phyloP scores from a whole-genome alignment of 2,113 vertebrate species.

The Caranx ignobilis region DNA sequence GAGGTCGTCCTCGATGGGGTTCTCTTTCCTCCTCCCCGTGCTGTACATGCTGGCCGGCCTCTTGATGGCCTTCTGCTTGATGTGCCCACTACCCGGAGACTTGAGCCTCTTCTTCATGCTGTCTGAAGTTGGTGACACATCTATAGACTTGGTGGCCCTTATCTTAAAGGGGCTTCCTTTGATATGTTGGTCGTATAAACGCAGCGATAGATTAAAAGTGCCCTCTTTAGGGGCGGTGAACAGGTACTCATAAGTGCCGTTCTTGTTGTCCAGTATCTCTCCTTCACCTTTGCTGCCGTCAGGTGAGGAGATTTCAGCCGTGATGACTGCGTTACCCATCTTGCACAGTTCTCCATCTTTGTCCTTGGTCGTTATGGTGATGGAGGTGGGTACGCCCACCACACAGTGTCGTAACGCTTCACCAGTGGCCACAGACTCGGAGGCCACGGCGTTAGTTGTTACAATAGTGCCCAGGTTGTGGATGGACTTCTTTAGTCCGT shows the following conservation, averaged over 20 bases:
- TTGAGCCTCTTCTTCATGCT: conserved; percentile 93
- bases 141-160: conserved; percentile 89
- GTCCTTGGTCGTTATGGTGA: conserved; percentile 96
- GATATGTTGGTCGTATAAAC: conserved; percentile 95
- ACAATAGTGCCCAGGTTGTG: conserved; percentile 95
- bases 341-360: conserved; percentile 95
- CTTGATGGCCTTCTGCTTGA: conserved; percentile 95
- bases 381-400: conserved; percentile 90
- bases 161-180: conserved; percentile 96
- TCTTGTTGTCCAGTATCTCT: conserved; percentile 96
- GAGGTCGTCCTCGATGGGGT: conserved; percentile 95
- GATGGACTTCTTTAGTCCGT: conserved; percentile 96
- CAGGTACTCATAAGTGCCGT: conserved; percentile 95
- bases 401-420: conserved; percentile 93
- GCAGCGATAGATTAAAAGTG: conserved; percentile 90
- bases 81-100: conserved; percentile 91
- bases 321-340: conserved; percentile 92
- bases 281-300: conserved; percentile 90
- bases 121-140: conserved; percentile 89
- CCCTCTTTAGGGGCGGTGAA: conserved; percentile 94
- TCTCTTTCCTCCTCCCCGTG: conserved; percentile 95
- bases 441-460: conserved; percentile 94
- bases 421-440: conserved; percentile 93
- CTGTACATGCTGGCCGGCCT: conserved; percentile 97
- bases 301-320: conserved; percentile 89